Percentiles rank a stretch among this genome's conserved stretches.
Evolutionary conservation across 2,888 invertebrate genomes (phyloP).

Genomic region (Sinopyrophorus schimmeli): DNA sequence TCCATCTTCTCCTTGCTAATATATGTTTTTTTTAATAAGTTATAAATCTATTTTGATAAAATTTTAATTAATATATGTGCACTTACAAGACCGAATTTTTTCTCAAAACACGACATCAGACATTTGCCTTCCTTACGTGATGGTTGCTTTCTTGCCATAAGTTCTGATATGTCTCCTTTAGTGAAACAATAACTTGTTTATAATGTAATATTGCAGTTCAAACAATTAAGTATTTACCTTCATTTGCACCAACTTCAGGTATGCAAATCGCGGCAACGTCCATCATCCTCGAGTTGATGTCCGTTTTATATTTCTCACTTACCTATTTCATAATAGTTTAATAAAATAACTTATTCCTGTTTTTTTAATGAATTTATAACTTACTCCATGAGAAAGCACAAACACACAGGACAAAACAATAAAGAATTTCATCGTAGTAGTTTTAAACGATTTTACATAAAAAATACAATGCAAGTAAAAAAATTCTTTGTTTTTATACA

Average conservation of each 20-base stretch:
- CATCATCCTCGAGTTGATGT: constrained; percentile 9
- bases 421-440: constrained; percentile 14
- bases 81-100: constrained; percentile 56
- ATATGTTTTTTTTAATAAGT: too few species aligned
- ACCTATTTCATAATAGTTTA: too few species aligned
- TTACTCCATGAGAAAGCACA: constrained; percentile 9
- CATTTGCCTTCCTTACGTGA: constrained; percentile 53
- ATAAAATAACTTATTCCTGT: constrained; percentile 1
- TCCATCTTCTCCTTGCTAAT: constrained; percentile 30
- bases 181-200: neutral
- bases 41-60: too few species aligned
- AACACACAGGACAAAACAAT: constrained; percentile 1
- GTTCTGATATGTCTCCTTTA: constrained; percentile 29
- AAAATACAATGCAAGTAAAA: neutral
- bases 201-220: too few species aligned
- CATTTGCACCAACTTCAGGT: constrained; percentile 18
- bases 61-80: constrained; percentile 1
- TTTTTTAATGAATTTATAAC: neutral
- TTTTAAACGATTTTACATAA: neutral
- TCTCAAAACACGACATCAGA: constrained; percentile 57
- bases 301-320: constrained; percentile 8
- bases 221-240: constrained; percentile 22
- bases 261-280: constrained; percentile 14
- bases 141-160: constrained; percentile 53
- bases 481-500: constrained; percentile 11